Percentiles rank a stretch among this genome's conserved stretches.
These are phyloP conservation scores for Sipha maydis DNA, from an alignment of 2,888 invertebrate species.

Conservation along the genomic window DNA sequence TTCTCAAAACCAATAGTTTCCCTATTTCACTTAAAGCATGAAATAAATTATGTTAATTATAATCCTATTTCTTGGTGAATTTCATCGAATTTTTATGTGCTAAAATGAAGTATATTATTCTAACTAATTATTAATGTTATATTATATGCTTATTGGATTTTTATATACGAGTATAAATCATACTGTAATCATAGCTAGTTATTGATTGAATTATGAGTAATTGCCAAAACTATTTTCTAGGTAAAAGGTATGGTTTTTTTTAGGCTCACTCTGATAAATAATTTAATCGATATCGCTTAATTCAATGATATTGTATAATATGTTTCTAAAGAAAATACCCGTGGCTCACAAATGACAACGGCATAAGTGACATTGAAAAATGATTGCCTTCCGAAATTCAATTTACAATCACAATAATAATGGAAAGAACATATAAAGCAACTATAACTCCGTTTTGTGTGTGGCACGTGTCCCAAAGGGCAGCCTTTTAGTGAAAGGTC, in stretches of 20 bases:
- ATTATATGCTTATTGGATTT: not conserved
- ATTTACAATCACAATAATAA: conserved; percentile 17
- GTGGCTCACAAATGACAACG: not conserved
- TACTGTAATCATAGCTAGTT: not conserved
- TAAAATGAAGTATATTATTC: too few relatives aligned
- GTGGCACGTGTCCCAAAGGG: not conserved
- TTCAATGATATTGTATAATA: conserved; percentile 12
- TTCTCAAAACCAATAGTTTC: too few relatives aligned
- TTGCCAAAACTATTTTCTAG: too few relatives aligned
- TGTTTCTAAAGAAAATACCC: not conserved
- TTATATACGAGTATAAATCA: not conserved
- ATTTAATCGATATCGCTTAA: not conserved
- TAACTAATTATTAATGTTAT: not conserved
- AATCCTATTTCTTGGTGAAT: too few relatives aligned
- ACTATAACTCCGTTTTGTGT: conserved; percentile 25
- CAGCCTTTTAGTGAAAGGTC: not conserved
- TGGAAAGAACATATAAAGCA: conserved; percentile 16
- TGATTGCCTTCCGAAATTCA: conserved; percentile 32
- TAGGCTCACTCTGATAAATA: not conserved
- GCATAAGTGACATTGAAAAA: conserved; percentile 50
- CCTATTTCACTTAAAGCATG: too few relatives aligned
- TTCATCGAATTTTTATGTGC: too few relatives aligned
- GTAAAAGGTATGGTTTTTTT: not conserved
- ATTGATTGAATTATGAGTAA: not conserved
- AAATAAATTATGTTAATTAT: too few relatives aligned